Evolutionary conservation across 1,140 invertebrate genomes (phyloP).

Genomic region (Scaptomyza montana): DNA sequence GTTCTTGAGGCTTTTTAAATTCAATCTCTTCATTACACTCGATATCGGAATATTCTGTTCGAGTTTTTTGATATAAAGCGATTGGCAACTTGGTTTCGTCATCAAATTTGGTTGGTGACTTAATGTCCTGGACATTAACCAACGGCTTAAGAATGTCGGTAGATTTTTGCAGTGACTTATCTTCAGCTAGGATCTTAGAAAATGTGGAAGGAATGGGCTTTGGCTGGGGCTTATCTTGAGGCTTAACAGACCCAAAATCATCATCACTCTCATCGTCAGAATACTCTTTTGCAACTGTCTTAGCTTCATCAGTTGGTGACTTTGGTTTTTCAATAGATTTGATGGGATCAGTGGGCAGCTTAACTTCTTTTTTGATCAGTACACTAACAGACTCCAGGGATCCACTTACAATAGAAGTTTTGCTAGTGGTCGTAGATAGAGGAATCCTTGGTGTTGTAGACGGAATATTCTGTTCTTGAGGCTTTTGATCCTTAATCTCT

Average conservation of each 20-base stretch:
- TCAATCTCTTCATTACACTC: constrained; percentile 25
- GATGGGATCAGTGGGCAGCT: background rate
- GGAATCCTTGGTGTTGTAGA: background rate
- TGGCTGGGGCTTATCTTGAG: background rate
- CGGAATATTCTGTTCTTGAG: background rate
- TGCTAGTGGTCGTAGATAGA: background rate
- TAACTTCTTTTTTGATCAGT: background rate
- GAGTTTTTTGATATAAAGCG: background rate
- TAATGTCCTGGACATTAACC: background rate
- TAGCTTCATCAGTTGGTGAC: constrained; percentile 5
- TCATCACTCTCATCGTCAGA: constrained; percentile 25
- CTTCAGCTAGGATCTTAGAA: background rate
- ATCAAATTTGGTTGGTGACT: background rate
- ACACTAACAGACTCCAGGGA: background rate
- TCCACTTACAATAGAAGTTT: background rate
- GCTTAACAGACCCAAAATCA: background rate
- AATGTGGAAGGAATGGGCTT: background rate
- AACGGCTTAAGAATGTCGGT: background rate
- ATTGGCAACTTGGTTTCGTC: constrained; percentile 6
- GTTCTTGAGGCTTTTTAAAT: background rate
- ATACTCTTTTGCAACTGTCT: constrained; percentile 6
- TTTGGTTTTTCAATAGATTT: constrained; percentile 19
- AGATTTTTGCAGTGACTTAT: constrained; percentile 1
- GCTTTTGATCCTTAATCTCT: constrained; percentile 4
- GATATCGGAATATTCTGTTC: constrained; percentile 22